These are phyloP conservation scores for Notocelia uddmanniana DNA, from an alignment of 2,888 invertebrate genomes.

Conservation along the genomic window DNA sequence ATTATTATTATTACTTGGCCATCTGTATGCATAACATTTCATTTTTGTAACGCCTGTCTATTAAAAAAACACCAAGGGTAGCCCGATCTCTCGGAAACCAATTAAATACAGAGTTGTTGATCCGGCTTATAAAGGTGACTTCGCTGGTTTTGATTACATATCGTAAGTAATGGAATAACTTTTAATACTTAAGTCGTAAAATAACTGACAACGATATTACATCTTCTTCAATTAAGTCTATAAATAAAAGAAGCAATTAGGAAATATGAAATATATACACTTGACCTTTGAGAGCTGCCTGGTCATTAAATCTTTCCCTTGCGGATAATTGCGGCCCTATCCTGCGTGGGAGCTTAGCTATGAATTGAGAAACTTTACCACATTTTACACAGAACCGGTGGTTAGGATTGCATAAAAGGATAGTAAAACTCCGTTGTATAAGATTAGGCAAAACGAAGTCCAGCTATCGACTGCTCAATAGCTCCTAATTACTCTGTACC, in stretches of 20 bases:
- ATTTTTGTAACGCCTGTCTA: too few relatives aligned
- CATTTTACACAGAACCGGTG: not conserved
- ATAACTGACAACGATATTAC: not conserved
- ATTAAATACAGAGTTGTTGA: not conserved
- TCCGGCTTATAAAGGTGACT: not conserved
- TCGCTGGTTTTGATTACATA: too few relatives aligned
- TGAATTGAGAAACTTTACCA: conserved; percentile 11
- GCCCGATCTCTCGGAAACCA: not conserved
- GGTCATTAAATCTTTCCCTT: conserved; percentile 33
- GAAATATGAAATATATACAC: conserved; percentile 28
- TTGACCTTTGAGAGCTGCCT: conserved; percentile 25
- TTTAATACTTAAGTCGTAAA: not conserved
- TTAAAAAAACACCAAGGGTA: not conserved
- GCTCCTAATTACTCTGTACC: too few relatives aligned
- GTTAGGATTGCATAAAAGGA: too few relatives aligned
- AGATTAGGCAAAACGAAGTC: too few relatives aligned
- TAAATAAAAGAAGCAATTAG: conserved; percentile 23
- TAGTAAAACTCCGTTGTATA: too few relatives aligned
- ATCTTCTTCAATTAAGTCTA: not conserved
- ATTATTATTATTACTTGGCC: too few relatives aligned
- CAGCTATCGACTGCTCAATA: too few relatives aligned
- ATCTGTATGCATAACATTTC: too few relatives aligned
- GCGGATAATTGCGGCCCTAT: conserved; percentile 12
- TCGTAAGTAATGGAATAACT: not conserved
- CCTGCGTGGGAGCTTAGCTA: conserved; percentile 4